phyloP scores from a whole-genome alignment of 1,140 invertebrate genomes.

The Propsilocerus akamusi region DNA sequence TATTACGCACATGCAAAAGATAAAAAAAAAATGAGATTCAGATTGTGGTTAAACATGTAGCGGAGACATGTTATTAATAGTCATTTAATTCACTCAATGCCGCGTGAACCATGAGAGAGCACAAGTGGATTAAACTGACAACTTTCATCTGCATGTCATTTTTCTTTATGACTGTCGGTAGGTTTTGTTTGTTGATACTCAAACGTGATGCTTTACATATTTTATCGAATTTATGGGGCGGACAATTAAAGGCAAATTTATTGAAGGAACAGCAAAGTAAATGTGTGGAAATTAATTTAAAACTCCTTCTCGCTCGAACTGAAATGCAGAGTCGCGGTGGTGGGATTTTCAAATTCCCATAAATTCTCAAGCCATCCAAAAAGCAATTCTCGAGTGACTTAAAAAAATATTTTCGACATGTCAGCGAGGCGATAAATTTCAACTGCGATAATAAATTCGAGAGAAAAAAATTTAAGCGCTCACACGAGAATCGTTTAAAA shows the following conservation, averaged over 20 bases:
- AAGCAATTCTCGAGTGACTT: neutral
- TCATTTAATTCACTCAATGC: no score
- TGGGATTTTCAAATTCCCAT: neutral
- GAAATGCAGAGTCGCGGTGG: no score
- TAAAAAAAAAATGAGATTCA: no score
- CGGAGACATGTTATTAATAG: no score
- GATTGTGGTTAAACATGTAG: no score
- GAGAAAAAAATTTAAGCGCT: neutral
- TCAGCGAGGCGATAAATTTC: neutral
- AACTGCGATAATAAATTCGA: neutral
- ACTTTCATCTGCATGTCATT: no score
- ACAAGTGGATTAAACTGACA: no score
- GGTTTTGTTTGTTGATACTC: neutral
- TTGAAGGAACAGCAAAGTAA: neutral
- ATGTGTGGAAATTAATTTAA: neutral
- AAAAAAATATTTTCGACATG: neutral
- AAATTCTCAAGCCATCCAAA: no score
- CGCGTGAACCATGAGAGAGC: no score
- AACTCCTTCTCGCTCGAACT: no score
- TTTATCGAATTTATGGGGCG: neutral
- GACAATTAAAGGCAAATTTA: conserved; percentile 1
- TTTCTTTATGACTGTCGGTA: neutral
- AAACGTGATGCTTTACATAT: conserved; percentile 3
- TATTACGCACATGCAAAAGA: no score
- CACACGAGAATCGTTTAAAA: no score